Percentiles rank a stretch among this genome's conserved stretches.
Conservation (phyloP, 2,113 vertebrate species). For the Macquaria australasica region DNA sequence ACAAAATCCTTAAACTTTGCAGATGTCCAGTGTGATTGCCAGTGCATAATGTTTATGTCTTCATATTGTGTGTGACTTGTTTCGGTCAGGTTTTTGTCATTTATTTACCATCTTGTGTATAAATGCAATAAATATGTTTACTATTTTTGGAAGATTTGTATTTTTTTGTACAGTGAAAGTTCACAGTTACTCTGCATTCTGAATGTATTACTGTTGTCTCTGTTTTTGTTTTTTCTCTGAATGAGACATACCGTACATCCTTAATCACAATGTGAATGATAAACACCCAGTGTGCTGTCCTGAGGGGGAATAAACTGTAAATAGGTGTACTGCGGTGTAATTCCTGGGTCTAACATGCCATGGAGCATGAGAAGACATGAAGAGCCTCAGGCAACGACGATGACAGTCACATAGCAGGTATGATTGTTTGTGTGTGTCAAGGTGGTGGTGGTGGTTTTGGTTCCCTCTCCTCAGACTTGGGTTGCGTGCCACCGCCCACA, state of each 20-base stretch:
- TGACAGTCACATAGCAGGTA: slow-evolving; percentile 9
- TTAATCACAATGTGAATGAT: slow-evolving; percentile 33
- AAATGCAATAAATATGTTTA: not conserved
- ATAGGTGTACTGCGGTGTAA: not conserved
- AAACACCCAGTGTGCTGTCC: slow-evolving; percentile 17
- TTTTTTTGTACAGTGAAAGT: not conserved
- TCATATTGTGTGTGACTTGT: not conserved
- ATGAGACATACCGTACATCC: slow-evolving; percentile 29
- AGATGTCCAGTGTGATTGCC: not conserved
- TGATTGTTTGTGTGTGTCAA: not conserved
- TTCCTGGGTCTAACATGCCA: slow-evolving; percentile 18
- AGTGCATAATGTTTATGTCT: not conserved
- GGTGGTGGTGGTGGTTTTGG: not conserved
- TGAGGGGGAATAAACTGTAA: slow-evolving; percentile 9
- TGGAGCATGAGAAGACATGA: slow-evolving; percentile 48
- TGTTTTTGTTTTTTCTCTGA: not conserved
- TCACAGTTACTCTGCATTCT: not conserved
- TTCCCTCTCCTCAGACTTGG: slow-evolving; percentile 16
- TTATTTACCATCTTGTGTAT: not conserved
- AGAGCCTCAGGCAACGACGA: slow-evolving; percentile 1
- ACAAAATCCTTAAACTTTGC: not conserved
- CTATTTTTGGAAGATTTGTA: not conserved
- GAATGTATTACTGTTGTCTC: not conserved
- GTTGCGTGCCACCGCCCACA: slow-evolving; percentile 62
- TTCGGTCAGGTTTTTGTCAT: not conserved